A percentile compares a stretch with the other conserved stretches of the same genome.
Conservation (phyloP, 2,113 vertebrate genomes). For the Sylvia atricapilla region DNA sequence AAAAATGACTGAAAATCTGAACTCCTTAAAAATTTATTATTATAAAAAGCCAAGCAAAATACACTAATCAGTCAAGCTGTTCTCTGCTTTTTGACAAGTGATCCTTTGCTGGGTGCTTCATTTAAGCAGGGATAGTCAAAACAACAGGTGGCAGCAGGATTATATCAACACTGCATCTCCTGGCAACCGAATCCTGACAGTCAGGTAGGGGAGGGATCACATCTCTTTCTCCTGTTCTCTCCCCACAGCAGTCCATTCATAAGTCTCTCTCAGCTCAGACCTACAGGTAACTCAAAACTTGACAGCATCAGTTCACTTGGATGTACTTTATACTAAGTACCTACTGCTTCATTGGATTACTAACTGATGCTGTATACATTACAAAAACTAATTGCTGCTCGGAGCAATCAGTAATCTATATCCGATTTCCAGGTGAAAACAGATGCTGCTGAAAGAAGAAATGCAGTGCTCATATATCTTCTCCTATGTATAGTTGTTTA, state of each 20-base stretch:
- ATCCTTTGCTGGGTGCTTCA: slow-evolving; percentile 22
- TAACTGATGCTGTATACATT: slow-evolving; percentile 31
- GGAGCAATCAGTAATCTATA: slow-evolving; percentile 23
- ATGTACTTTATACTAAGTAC: slow-evolving; percentile 30
- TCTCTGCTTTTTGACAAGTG: slow-evolving; percentile 37
- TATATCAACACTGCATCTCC: not conserved
- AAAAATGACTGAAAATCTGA: not conserved
- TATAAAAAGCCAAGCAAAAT: not conserved
- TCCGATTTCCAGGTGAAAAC: slow-evolving; percentile 31
- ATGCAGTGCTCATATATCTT: not conserved
- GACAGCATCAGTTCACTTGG: slow-evolving; percentile 14
- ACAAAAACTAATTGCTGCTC: slow-evolving; percentile 42
- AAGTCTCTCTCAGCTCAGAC: slow-evolving; percentile 17
- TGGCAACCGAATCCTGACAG: not conserved
- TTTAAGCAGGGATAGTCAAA: slow-evolving; percentile 27
- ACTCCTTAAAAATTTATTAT: not conserved
- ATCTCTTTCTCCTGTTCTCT: slow-evolving; percentile 14
- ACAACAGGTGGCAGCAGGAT: slow-evolving; percentile 57
- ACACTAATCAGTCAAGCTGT: not conserved
- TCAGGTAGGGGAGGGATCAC: not conserved
- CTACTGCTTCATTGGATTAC: slow-evolving; percentile 33
- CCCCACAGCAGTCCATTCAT: not conserved
- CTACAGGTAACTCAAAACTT: slow-evolving; percentile 43
- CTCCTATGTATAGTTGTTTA: not conserved
- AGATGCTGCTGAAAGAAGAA: not conserved